Evolutionary conservation across 2,797 vertebrate genomes (phyloP).

Genomic region (Miichthys miiuy): DNA sequence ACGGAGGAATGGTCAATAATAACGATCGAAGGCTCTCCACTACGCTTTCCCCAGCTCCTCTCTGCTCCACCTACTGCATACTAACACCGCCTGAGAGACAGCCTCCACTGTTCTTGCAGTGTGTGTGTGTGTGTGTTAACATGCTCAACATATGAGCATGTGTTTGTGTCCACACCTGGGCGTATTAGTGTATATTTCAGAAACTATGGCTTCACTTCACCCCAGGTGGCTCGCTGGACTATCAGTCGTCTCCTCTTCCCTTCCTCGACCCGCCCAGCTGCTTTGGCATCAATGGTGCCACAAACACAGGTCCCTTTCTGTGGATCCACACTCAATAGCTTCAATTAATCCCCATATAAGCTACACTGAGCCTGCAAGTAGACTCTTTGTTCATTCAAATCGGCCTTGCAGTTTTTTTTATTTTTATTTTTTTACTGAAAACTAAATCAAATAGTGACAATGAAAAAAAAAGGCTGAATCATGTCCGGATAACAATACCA

Average conservation of each 20-base stretch:
- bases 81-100: constrained; percentile 74
- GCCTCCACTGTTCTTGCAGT: constrained; percentile 52
- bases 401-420: constrained; percentile 25
- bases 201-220: constrained; percentile 64
- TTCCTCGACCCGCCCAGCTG: constrained; percentile 72
- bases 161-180: constrained; percentile 59
- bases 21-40: constrained; percentile 76
- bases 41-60: constrained; percentile 66
- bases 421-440: constrained; percentile 24
- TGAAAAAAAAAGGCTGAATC: constrained; percentile 43
- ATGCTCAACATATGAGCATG: constrained; percentile 36
- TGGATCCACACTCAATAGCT: constrained; percentile 71
- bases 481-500: background rate
- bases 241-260: constrained; percentile 57
- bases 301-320: constrained; percentile 77
- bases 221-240: constrained; percentile 67
- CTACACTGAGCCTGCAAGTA: constrained; percentile 58
- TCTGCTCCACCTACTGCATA: constrained; percentile 77
- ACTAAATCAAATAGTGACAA: constrained; percentile 44
- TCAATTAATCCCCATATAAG: constrained; percentile 74
- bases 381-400: constrained; percentile 67
- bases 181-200: constrained; percentile 59
- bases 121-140: constrained; percentile 15
- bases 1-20: constrained; percentile 81
- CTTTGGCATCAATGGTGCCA: constrained; percentile 71